phyloP scores from a whole-genome alignment of 2,113 vertebrate species.

The Pan paniscus region DNA sequence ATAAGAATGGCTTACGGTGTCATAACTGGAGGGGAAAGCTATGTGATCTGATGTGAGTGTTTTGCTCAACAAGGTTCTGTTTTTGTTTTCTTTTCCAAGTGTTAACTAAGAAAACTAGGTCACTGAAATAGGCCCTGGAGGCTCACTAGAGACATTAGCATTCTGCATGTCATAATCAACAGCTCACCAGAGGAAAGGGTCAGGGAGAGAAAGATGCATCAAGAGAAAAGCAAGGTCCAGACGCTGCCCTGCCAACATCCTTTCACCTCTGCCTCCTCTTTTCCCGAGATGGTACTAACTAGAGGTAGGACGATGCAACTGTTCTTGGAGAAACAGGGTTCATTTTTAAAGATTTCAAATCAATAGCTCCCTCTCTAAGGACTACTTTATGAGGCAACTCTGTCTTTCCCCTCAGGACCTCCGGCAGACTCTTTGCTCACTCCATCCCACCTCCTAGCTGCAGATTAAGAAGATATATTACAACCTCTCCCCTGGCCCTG shows the following conservation, averaged over 20 bases:
- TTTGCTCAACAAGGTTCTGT: not conserved
- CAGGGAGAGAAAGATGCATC: not conserved
- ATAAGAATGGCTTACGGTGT: not conserved
- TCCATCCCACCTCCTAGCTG: not conserved
- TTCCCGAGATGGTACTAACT: not conserved
- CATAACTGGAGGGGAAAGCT: not conserved
- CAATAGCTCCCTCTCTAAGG: not conserved
- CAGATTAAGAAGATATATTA: slow-evolving; percentile 35
- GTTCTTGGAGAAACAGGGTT: not conserved
- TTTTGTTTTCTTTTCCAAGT: slow-evolving; percentile 1
- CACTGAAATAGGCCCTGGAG: not conserved
- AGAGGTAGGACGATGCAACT: not conserved
- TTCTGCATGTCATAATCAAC: not conserved
- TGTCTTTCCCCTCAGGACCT: slow-evolving; percentile 3
- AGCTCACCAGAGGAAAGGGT: not conserved
- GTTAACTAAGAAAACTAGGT: not conserved
- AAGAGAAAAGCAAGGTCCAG: not conserved
- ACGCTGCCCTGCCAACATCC: accelerated
- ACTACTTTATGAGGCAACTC: not conserved
- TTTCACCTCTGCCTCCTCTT: not conserved
- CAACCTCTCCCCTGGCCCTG: not conserved
- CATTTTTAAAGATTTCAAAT: slow-evolving; percentile 27
- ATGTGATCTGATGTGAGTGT: not conserved
- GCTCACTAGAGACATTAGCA: not conserved
- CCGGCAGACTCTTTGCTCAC: not conserved